phyloP scores from a whole-genome alignment of 2,888 invertebrate genomes.

The Salpingus planirostris region DNA sequence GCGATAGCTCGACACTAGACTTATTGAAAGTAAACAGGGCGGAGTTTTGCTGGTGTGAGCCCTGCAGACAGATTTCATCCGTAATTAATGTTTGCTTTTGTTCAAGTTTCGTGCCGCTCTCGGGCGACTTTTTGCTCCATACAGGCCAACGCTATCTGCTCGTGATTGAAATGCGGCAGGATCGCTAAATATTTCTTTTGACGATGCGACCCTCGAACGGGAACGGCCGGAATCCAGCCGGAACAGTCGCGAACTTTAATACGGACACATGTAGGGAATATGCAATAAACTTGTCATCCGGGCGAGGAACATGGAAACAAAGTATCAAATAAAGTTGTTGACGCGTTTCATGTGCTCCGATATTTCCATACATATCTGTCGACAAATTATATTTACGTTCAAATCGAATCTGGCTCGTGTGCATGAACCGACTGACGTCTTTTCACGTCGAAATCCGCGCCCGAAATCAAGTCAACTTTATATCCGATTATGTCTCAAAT shows the following conservation, averaged over 20 bases:
- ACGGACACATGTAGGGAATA: conserved; percentile 16
- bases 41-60: too few relatives aligned
- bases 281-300: conserved; percentile 21
- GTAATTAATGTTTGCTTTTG: too few relatives aligned
- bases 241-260: conserved; percentile 10
- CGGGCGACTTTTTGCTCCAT: too few relatives aligned
- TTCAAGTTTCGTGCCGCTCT: too few relatives aligned
- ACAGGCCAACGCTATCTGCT: too few relatives aligned
- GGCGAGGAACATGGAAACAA: conserved; percentile 19
- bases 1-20: conserved; percentile 16
- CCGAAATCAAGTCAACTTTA: conserved; percentile 18
- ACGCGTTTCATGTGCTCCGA: conserved; percentile 18
- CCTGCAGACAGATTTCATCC: too few relatives aligned
- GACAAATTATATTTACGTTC: conserved; percentile 23
- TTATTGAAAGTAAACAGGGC: conserved; percentile 26
- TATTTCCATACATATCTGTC: conserved; percentile 18
- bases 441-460: conserved; percentile 13
- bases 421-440: conserved; percentile 16
- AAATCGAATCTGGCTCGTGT: conserved; percentile 20
- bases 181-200: too few relatives aligned
- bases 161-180: too few relatives aligned
- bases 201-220: too few relatives aligned
- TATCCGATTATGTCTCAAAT: conserved; percentile 17
- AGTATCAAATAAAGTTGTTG: conserved; percentile 24
- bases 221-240: too few relatives aligned